These are phyloP conservation scores for Mungos mungo DNA, from an alignment of 2,113 vertebrate genomes.

Conservation along the genomic window DNA sequence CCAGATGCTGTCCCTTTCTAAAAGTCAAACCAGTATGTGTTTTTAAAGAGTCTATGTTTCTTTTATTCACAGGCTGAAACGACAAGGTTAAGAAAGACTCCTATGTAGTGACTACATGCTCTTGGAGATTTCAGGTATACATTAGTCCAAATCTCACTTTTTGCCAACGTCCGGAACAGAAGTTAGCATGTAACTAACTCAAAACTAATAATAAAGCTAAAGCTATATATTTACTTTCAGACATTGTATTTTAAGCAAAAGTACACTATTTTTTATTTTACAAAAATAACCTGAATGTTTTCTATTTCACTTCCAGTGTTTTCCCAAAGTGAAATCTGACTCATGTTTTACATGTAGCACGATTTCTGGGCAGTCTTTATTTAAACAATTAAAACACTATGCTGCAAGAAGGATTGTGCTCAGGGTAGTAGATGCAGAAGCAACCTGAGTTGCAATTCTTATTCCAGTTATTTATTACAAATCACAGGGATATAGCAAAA, in stretches of 20 bases:
- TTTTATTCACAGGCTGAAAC: neutral
- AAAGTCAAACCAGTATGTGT: neutral
- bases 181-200: constrained; percentile 58
- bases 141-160: constrained; percentile 24
- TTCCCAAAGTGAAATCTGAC: constrained; percentile 73
- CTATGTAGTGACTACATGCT: neutral
- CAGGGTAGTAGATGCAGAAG: neutral
- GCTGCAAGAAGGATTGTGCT: neutral
- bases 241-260: constrained; percentile 69
- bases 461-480: neutral
- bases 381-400: constrained; percentile 73
- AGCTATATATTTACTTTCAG: constrained; percentile 74
- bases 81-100: neutral
- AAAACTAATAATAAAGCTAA: constrained; percentile 72
- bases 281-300: constrained; percentile 80
- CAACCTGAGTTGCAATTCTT: neutral
- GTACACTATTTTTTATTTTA: constrained; percentile 75
- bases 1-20: neutral
- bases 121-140: neutral
- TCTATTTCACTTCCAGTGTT: constrained; percentile 73
- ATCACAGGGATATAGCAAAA: neutral
- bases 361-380: constrained; percentile 72
- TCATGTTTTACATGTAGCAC: constrained; percentile 70
- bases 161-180: constrained; percentile 21
- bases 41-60: neutral